Evolutionary conservation across 2,888 invertebrate genomes (phyloP).

Genomic region (Muschampia plurimacula): DNA sequence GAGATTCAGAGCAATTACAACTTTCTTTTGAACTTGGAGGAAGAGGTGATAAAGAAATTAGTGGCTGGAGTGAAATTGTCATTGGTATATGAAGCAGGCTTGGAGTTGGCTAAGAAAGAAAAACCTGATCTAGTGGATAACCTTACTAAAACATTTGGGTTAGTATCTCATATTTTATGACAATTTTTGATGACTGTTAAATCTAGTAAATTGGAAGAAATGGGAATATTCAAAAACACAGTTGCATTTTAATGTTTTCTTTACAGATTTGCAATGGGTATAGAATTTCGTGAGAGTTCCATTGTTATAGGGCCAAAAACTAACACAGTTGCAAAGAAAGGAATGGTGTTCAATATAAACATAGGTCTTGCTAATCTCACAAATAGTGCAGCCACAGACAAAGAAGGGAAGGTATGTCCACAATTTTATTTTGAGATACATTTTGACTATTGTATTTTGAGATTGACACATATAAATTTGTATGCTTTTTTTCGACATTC

Average conservation of each 20-base stretch:
- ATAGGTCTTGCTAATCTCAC: slow-evolving; percentile 91
- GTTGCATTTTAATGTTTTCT: background rate
- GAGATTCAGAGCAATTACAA: slow-evolving; percentile 93
- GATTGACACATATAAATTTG: no score
- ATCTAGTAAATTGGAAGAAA: no score
- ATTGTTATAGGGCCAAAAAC: slow-evolving; percentile 97
- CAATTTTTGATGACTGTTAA: background rate
- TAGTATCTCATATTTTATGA: slow-evolving; percentile 40
- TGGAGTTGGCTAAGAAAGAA: slow-evolving; percentile 93
- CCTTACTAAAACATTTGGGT: slow-evolving; percentile 97
- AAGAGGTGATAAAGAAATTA: slow-evolving; percentile 94
- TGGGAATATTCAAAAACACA: background rate
- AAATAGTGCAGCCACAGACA: slow-evolving; percentile 93
- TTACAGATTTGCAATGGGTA: slow-evolving; percentile 96
- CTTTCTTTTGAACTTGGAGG: slow-evolving; percentile 94
- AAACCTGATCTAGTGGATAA: slow-evolving; percentile 94
- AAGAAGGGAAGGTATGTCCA: slow-evolving; percentile 90
- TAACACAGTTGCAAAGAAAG: slow-evolving; percentile 91
- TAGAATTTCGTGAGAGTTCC: slow-evolving; percentile 98
- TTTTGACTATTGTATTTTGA: background rate
- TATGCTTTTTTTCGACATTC: no score
- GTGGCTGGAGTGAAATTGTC: slow-evolving; percentile 93
- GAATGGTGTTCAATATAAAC: slow-evolving; percentile 98
- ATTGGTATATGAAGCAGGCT: slow-evolving; percentile 94
- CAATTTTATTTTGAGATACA: background rate